These are phyloP conservation scores for Echeneis naucrates DNA, from an alignment of 2,797 vertebrate genomes.

Conservation along the genomic window DNA sequence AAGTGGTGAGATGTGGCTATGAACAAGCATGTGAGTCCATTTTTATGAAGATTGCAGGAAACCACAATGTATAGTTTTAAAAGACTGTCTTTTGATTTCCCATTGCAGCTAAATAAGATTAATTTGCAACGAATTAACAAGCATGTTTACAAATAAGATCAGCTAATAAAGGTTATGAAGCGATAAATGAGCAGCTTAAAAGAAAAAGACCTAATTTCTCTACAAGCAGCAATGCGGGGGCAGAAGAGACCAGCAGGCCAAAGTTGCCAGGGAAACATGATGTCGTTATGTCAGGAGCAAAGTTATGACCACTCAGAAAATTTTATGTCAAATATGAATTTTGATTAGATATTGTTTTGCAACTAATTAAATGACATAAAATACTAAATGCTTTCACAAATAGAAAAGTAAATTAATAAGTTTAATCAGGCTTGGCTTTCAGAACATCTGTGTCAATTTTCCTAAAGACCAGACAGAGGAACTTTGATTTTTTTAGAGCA, in stretches of 20 bases:
- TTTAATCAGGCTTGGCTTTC: too few species aligned
- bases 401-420: too few species aligned
- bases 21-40: background rate
- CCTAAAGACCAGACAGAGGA: too few species aligned
- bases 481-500: too few species aligned
- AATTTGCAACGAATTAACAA: slow-evolving; percentile 41
- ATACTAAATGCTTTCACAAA: too few species aligned
- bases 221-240: background rate
- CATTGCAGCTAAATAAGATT: slow-evolving; percentile 28
- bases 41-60: slow-evolving; percentile 6
- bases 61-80: slow-evolving; percentile 9
- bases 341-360: too few species aligned
- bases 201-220: slow-evolving; percentile 18
- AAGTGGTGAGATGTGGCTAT: background rate
- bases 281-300: background rate
- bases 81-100: background rate
- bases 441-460: too few species aligned
- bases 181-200: slow-evolving; percentile 37
- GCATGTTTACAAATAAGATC: slow-evolving; percentile 23
- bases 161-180: slow-evolving; percentile 28
- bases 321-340: background rate
- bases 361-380: too few species aligned
- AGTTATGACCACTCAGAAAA: background rate
- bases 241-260: background rate
- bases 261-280: background rate